These are phyloP conservation scores for Drosophila anomelani DNA, from an alignment of 2,888 invertebrate genomes.

Conservation along the genomic window DNA sequence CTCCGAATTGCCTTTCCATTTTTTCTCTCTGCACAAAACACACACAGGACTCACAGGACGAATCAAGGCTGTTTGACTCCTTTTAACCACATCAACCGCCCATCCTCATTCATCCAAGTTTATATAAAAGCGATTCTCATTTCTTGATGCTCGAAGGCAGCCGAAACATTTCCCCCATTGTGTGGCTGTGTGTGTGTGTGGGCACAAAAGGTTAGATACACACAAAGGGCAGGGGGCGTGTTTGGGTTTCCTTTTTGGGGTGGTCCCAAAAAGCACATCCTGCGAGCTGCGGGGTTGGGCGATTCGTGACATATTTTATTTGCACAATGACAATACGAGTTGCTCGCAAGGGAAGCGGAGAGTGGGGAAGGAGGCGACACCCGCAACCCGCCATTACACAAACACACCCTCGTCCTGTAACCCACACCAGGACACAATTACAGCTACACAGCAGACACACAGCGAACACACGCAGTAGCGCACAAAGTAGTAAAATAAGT, in stretches of 20 bases:
- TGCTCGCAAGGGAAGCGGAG: constrained; percentile 51
- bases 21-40: constrained; percentile 4
- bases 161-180: constrained; percentile 55
- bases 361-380: constrained; percentile 1
- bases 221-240: constrained; percentile 63
- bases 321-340: constrained; percentile 81
- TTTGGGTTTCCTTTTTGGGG: constrained; percentile 46
- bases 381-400: constrained; percentile 71
- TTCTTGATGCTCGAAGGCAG: constrained; percentile 36
- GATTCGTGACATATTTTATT: constrained; percentile 83
- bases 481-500: constrained; percentile 80
- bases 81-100: constrained; percentile 40
- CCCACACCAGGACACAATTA: constrained; percentile 40
- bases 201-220: constrained; percentile 76
- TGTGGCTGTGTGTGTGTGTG: constrained; percentile 60
- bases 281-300: constrained; percentile 61
- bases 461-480: constrained; percentile 40
- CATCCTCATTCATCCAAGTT: constrained; percentile 62
- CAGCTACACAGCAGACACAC: constrained; percentile 36
- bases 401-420: constrained; percentile 62
- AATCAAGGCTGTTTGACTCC: constrained; percentile 37
- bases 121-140: constrained; percentile 73
- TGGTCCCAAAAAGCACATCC: constrained; percentile 49
- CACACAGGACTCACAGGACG: constrained; percentile 2
- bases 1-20: neutral